Evolutionary conservation across 2,113 vertebrate genomes (phyloP).

Genomic region (Macquaria australasica): DNA sequence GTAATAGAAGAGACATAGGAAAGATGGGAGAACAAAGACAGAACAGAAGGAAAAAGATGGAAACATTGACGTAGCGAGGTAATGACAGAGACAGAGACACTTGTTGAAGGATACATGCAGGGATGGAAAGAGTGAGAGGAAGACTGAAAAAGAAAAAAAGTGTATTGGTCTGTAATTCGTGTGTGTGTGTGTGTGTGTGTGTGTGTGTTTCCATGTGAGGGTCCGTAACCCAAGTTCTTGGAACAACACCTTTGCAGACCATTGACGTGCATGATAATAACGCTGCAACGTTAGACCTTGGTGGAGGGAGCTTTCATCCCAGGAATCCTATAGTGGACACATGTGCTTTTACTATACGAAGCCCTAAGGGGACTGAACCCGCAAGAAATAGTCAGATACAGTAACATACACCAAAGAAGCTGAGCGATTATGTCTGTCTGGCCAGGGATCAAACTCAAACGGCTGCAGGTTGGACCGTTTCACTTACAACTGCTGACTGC

Average conservation of each 20-base stretch:
- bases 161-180: conserved; percentile 2
- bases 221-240: conserved; percentile 61
- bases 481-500: not conserved
- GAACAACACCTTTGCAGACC: conserved; percentile 68
- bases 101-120: conserved; percentile 19
- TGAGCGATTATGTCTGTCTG: conserved; percentile 57
- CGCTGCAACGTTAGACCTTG: conserved; percentile 51
- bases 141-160: not conserved
- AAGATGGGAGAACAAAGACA: not conserved
- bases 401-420: conserved; percentile 64
- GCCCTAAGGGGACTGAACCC: conserved; percentile 52
- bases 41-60: not conserved
- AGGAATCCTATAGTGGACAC: conserved; percentile 68
- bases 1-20: not conserved
- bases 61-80: not conserved
- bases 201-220: conserved; percentile 19
- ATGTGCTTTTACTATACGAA: conserved; percentile 71
- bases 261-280: conserved; percentile 67
- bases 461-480: conserved; percentile 43
- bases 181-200: not conserved
- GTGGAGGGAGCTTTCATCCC: conserved; percentile 62
- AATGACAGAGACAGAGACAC: conserved; percentile 16
- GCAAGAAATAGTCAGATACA: conserved; percentile 54
- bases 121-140: conserved; percentile 23
- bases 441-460: conserved; percentile 51